These are phyloP conservation scores for Acrocyrtus sp. DNA, from an alignment of 2,888 invertebrate species.

Conservation along the genomic window DNA sequence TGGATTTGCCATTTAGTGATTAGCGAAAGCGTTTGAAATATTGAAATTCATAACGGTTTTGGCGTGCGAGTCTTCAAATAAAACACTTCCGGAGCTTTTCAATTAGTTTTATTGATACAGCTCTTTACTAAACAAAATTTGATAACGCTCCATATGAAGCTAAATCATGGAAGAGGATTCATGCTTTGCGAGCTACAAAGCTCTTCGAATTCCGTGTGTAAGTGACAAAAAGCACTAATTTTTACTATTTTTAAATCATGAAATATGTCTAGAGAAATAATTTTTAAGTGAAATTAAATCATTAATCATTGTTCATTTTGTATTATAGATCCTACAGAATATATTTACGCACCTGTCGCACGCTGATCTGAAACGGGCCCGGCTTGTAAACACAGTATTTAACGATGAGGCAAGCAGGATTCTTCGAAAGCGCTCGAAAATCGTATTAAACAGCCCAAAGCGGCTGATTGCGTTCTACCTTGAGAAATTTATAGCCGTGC, in stretches of 20 bases:
- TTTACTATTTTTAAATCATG: neutral
- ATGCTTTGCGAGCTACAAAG: slow-evolving; percentile 19
- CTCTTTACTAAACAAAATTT: neutral
- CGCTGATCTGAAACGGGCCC: slow-evolving; percentile 35
- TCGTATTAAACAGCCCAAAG: slow-evolving; percentile 46
- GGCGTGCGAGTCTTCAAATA: too few species aligned
- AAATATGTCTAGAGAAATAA: neutral
- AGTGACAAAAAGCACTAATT: too few species aligned
- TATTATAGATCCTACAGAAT: slow-evolving; percentile 42
- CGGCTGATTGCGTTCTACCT: slow-evolving; percentile 42
- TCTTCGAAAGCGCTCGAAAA: slow-evolving; percentile 47
- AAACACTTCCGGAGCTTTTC: too few species aligned
- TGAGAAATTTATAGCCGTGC: slow-evolving; percentile 37
- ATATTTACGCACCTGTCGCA: slow-evolving; percentile 45
- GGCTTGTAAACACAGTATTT: slow-evolving; percentile 39
- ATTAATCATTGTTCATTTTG: too few species aligned
- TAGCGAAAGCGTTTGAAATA: too few species aligned
- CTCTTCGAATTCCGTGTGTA: slow-evolving; percentile 46
- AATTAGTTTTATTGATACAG: too few species aligned
- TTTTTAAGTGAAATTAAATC: neutral
- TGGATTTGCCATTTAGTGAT: too few species aligned
- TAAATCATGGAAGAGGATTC: slow-evolving; percentile 29
- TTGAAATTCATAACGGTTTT: too few species aligned
- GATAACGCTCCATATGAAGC: slow-evolving; percentile 18
- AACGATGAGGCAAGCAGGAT: slow-evolving; percentile 48